Percentiles rank a stretch among this genome's conserved stretches.
Conservation (phyloP, 92 coral and sea anemone genomes). For the Micromussa lordhowensis region DNA sequence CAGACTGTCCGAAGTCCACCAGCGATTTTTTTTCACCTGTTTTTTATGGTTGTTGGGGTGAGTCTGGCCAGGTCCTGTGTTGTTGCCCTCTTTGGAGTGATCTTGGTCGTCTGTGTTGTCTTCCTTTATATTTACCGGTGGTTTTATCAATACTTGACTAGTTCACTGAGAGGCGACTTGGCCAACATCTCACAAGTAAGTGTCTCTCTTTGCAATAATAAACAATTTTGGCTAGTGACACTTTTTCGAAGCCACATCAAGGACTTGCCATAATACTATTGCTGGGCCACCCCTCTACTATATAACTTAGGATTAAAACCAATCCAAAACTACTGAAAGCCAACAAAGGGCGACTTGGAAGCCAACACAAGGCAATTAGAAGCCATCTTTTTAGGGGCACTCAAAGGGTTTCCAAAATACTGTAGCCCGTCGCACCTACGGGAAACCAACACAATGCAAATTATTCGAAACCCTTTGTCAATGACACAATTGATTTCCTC, state of each 20-base stretch:
- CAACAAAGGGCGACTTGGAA: neutral
- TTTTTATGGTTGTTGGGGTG: conserved; percentile 6
- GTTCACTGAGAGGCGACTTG: conserved; percentile 55
- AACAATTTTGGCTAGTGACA: neutral
- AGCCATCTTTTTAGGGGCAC: neutral
- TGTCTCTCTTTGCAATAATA: neutral
- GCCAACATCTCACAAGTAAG: conserved; percentile 56
- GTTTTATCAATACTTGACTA: conserved; percentile 53
- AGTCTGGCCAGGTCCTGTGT: conserved; percentile 20
- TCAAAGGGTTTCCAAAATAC: neutral
- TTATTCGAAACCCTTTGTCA: neutral
- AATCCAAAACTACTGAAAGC: neutral
- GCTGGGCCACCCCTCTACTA: neutral
- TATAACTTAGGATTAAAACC: neutral
- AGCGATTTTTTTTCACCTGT: conserved; percentile 15
- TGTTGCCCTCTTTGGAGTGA: conserved; percentile 13
- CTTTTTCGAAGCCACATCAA: neutral
- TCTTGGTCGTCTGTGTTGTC: conserved; percentile 6
- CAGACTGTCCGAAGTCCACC: conserved; percentile 32
- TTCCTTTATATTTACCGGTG: conserved; percentile 43
- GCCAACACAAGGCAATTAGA: neutral
- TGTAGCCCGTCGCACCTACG: neutral
- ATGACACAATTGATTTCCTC: neutral
- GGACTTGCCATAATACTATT: neutral
- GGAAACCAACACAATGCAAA: neutral